Evolutionary conservation across 2,888 invertebrate species (phyloP), one percentile per base, ranked within the genome.

Genomic region (Bembecia ichneumoniformis): DNA sequence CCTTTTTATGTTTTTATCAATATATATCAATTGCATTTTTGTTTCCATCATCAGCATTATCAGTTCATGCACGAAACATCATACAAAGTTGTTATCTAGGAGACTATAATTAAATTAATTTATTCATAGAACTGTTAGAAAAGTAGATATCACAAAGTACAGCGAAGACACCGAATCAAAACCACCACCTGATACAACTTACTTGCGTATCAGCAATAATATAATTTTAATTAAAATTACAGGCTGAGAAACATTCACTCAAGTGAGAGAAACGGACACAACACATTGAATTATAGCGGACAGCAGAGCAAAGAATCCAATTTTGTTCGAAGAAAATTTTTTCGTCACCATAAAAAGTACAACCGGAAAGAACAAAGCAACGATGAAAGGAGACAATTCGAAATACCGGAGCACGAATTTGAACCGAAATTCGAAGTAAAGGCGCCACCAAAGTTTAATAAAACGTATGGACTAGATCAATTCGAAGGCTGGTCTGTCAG

Each of bases 371-470:
- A 44, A 16, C 44, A 5, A 3, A 65, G 59, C 43, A 67, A 64
- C 34, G 63, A 58, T 45, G 77, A 77, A 52, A 59, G 59, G n/a
- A 70, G 62, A 50, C 76, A 68, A 51, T 68, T 76, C 56, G 83
- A 87, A 55, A 70, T 88, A 51, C 90, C 90, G 0, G 88, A 88
- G 54, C 90, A 91, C 52, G 90, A 91, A 51, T 90, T 90, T 50
- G 90, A 90, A 68, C 88, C 88, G 40, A 87, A 73, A 58, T 90
- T 90, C 56, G 90, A 90, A 65, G 66, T 84, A 3, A 88, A 83
- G 65, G 73, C 88, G 3, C 89, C 89, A 7, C 75, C 77, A 0
- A 84, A 87, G 51, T 51, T 60, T 2, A 61, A 58, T 48, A 71
- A 66, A 49, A 59, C 47, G 5, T 62, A 62, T 14, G 60, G 59